Evolutionary conservation across 2,888 invertebrate species (phyloP).

Genomic region (Glaucopsyche alexis): DNA sequence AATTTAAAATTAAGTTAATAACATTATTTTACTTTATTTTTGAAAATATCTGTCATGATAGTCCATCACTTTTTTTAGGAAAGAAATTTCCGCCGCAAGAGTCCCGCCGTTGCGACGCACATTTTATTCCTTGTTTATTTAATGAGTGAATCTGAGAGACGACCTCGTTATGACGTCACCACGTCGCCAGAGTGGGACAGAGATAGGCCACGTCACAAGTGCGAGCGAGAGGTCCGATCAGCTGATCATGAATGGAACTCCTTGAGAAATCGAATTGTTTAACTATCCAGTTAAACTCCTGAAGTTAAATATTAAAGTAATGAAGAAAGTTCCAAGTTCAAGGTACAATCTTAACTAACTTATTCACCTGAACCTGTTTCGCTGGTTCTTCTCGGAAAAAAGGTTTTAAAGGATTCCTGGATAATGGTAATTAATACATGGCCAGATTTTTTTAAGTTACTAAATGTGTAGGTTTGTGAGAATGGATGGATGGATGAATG

Average conservation of each 20-base stretch:
- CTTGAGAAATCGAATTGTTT: constrained; percentile 52
- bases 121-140: constrained; percentile 69
- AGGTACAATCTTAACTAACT: neutral
- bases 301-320: constrained; percentile 25
- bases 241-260: constrained; percentile 65
- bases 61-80: neutral
- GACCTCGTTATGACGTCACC: constrained; percentile 76
- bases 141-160: constrained; percentile 75
- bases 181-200: constrained; percentile 54
- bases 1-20: no score
- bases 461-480: no score
- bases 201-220: constrained; percentile 39
- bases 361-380: neutral
- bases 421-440: no score
- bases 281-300: constrained; percentile 17
- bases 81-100: neutral
- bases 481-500: no score
- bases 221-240: constrained; percentile 51
- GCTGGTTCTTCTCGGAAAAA: neutral
- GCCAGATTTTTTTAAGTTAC: no score
- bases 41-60: no score
- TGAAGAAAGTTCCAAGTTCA: constrained; percentile 18
- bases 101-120: constrained; percentile 46
- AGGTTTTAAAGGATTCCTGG: no score
- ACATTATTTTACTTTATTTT: no score